These are phyloP conservation scores for Drosophila demipolita DNA, from an alignment of 2,888 invertebrate genomes.

Conservation along the genomic window DNA sequence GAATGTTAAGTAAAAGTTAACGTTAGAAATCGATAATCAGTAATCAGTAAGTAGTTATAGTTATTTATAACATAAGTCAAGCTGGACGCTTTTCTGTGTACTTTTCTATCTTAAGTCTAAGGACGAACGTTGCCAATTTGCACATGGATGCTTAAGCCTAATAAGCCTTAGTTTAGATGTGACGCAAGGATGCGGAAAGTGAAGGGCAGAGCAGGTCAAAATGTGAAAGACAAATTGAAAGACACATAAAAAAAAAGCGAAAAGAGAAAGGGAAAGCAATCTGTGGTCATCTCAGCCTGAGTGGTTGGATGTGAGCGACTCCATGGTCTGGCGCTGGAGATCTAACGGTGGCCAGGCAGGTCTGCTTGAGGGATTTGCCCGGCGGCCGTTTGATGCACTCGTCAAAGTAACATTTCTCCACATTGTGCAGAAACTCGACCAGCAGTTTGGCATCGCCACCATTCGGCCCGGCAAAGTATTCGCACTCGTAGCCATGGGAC, in stretches of 20 bases:
- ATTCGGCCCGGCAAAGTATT: constrained; percentile 91
- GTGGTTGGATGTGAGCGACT: constrained; percentile 73
- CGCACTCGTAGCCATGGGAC: constrained; percentile 87
- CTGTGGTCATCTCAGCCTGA: constrained; percentile 70
- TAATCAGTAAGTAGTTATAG: constrained; percentile 5
- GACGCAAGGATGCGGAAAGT: constrained; percentile 7
- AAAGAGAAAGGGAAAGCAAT: neutral
- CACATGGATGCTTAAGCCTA: constrained; percentile 47
- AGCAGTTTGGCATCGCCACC: constrained; percentile 91
- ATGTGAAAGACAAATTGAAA: neutral
- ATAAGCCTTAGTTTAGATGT: constrained; percentile 18
- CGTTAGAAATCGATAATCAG: constrained; percentile 7
- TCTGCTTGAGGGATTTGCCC: constrained; percentile 86
- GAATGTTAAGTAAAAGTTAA: neutral
- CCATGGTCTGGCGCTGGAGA: constrained; percentile 82
- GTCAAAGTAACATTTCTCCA: constrained; percentile 87
- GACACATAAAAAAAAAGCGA: too few species aligned
- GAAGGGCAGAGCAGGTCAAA: constrained; percentile 30
- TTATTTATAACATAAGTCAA: constrained; percentile 31
- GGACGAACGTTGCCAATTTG: constrained; percentile 28
- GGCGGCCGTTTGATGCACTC: constrained; percentile 86
- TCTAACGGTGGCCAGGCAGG: constrained; percentile 87
- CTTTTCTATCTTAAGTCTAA: constrained; percentile 34
- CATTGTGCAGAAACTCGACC: constrained; percentile 88
- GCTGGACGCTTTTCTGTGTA: constrained; percentile 36